Percentiles rank a stretch among this genome's conserved stretches.
phyloP scores from a whole-genome alignment of 2,888 invertebrate species.

The Eupithecia dodoneata region DNA sequence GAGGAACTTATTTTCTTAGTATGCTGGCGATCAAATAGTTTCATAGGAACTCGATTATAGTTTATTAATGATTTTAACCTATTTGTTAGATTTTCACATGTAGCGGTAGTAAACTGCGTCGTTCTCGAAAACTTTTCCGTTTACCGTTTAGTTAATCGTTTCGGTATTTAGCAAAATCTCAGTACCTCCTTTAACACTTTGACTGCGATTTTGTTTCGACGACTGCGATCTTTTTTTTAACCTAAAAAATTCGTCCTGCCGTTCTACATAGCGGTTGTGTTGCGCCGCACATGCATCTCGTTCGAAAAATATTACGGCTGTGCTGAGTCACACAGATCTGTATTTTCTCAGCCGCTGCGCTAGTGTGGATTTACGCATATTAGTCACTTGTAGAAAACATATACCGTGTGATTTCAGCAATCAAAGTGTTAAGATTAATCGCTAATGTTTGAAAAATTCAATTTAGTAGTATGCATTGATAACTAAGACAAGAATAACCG shows the following conservation, averaged over 20 bases:
- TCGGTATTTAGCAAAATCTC: not conserved
- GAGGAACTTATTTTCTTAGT: not conserved
- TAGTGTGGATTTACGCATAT: too few relatives aligned
- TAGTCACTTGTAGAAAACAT: too few relatives aligned
- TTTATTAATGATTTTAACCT: not conserved
- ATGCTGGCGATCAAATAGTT: not conserved
- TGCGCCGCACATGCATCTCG: too few relatives aligned
- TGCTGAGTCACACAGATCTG: too few relatives aligned
- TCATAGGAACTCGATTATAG: not conserved
- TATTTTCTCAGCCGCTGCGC: too few relatives aligned
- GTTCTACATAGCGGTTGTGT: too few relatives aligned
- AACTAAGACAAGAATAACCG: not conserved
- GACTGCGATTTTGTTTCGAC: too few relatives aligned
- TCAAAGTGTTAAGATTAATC: not conserved
- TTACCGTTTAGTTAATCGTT: not conserved
- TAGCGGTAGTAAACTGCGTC: not conserved
- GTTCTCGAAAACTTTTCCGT: not conserved
- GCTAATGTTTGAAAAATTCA: not conserved
- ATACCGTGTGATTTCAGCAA: too few relatives aligned
- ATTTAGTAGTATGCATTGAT: not conserved
- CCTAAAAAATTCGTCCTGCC: too few relatives aligned
- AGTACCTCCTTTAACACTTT: not conserved
- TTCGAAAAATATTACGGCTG: too few relatives aligned
- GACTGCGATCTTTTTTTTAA: too few relatives aligned
- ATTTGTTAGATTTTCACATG: too few relatives aligned